Percentiles rank a stretch among this genome's conserved stretches.
These are phyloP conservation scores for Poecilia picta DNA, from an alignment of 2,797 vertebrate species.

Conservation along the genomic window DNA sequence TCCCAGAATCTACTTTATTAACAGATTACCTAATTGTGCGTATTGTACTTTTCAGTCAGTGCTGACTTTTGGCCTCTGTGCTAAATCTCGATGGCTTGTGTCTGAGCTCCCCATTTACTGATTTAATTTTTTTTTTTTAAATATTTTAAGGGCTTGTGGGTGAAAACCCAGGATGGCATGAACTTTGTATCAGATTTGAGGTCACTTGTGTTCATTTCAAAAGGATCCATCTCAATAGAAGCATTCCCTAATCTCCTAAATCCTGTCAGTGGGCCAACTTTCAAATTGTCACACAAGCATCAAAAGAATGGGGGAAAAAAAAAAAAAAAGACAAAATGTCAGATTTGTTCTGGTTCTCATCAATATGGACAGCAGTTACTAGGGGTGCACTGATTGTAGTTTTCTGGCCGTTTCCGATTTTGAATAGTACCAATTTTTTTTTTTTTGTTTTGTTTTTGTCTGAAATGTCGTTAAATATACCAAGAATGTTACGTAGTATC, in stretches of 20 bases:
- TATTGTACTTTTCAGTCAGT: conserved; percentile 33
- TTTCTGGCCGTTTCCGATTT: too few species aligned
- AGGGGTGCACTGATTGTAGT: too few species aligned
- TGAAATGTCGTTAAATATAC: too few species aligned
- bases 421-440: too few species aligned
- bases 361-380: too few species aligned
- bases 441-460: too few species aligned
- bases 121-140: too few species aligned
- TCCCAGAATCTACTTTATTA: conserved; percentile 57
- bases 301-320: conserved; percentile 8
- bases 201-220: conserved; percentile 55
- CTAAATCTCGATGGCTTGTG: conserved; percentile 20
- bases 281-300: conserved; percentile 46
- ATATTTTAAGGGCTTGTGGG: conserved; percentile 16
- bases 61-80: conserved; percentile 9
- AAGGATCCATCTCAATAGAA: conserved; percentile 51
- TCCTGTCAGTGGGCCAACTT: conserved; percentile 47
- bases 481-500: background rate
- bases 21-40: conserved; percentile 58
- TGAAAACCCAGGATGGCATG: conserved; percentile 47
- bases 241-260: conserved; percentile 58
- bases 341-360: too few species aligned
- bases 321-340: conserved; percentile 36
- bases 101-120: conserved; percentile 40
- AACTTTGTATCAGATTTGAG: conserved; percentile 51